Evolutionary conservation across 1,140 invertebrate genomes (phyloP), one percentile per base, ranked within the genome.

Genomic region (Sarcophaga bullata): DNA sequence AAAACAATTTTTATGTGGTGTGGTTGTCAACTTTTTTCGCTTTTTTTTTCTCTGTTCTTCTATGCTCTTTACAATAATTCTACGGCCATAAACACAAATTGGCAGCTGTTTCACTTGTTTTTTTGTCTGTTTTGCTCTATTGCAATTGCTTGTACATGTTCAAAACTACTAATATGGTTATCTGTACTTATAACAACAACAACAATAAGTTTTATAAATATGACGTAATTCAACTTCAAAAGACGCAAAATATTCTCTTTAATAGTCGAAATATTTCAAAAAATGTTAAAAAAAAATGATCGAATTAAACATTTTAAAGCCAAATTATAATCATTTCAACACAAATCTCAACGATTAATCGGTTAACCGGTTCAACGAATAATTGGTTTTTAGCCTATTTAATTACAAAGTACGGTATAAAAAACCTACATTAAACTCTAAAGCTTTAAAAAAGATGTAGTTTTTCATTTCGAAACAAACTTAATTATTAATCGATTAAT

Each of bases 91-190:
- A 37, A 37, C 25, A 37, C 25, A 37, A 37, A 37, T 37, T 37
- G 25, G 25, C 25, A 37, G 25, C 25, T 37, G 25, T 37, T 37
- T 37, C 25, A 37, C 25, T 37, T 37, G 25, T 37, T 37, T 37
- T 37, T 37, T 37, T 37, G 1, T 37, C 25, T 37, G 25, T 37
- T 37, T 37, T 54, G 52, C 52, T 7, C n/a, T n/a, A 58, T n/a
- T 58, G 54, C 54, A 58, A 58, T 58, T 58, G 25, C 54, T 58
- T 58, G n/a, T n/a, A 58, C 54, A 13, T 58, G 54, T 58, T 37
- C 25, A 58, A 58, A 58, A 58, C 54, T 58, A 37, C 25, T 54
- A 58, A 58, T 58, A 58, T 58, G 54, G 54, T 58, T 58, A 58
- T 58, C n/a, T 58, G 54, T 58, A 10, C 10, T 13, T 10, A 58